phyloP scores from a whole-genome alignment of 2,888 invertebrate genomes.

The Pyrrhia umbra region DNA sequence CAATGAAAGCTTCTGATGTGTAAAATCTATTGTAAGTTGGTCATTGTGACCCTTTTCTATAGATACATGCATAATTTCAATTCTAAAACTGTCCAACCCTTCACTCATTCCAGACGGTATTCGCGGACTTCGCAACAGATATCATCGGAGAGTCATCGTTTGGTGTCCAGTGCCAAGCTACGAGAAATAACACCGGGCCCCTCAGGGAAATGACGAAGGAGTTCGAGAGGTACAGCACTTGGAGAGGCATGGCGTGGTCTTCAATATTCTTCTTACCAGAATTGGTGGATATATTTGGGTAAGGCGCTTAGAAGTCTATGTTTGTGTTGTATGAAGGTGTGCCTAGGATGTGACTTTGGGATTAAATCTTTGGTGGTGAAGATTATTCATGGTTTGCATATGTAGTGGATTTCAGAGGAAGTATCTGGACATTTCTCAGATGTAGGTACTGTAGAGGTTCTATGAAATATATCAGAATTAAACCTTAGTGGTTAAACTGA shows the following conservation, averaged over 20 bases:
- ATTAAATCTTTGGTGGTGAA: too few species aligned
- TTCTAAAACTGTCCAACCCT: not conserved
- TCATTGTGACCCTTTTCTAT: not conserved
- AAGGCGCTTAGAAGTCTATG: not conserved
- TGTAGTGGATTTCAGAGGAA: too few species aligned
- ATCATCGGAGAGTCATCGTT: slow-evolving; percentile 71
- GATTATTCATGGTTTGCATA: too few species aligned
- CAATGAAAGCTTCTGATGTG: too few species aligned
- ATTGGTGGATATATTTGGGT: slow-evolving; percentile 70
- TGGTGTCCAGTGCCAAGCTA: slow-evolving; percentile 68
- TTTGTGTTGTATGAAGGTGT: not conserved
- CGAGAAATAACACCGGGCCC: slow-evolving; percentile 64
- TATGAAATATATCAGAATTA: too few species aligned
- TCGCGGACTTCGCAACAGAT: slow-evolving; percentile 50
- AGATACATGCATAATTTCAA: not conserved
- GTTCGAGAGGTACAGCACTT: slow-evolving; percentile 66
- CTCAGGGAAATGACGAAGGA: slow-evolving; percentile 69
- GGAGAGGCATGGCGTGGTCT: slow-evolving; percentile 68
- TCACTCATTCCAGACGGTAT: slow-evolving; percentile 13
- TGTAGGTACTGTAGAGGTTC: too few species aligned
- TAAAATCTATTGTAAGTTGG: too few species aligned
- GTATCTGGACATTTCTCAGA: too few species aligned
- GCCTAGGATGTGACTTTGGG: too few species aligned
- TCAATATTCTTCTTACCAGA: slow-evolving; percentile 75
- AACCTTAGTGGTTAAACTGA: too few species aligned